These are phyloP conservation scores for Enteromius argenteus DNA, from an alignment of 2,797 vertebrate species.

Conservation along the genomic window DNA sequence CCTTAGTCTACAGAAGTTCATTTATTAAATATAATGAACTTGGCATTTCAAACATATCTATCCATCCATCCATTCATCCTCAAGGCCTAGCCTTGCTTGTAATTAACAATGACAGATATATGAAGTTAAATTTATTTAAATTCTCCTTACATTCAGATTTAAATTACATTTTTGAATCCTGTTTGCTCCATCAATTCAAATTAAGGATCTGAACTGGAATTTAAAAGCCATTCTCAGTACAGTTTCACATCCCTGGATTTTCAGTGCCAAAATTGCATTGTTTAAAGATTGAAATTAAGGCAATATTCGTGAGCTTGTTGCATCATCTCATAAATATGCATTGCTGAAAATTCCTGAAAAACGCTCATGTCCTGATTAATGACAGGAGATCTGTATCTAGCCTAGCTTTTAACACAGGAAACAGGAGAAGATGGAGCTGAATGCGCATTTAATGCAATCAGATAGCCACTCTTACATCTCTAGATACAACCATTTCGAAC, in stretches of 20 bases:
- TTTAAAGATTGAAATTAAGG: slow-evolving; percentile 37
- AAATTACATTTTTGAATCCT: neutral
- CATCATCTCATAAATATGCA: slow-evolving; percentile 48
- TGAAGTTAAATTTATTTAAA: neutral
- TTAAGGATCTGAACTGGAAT: neutral
- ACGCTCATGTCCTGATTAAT: slow-evolving; percentile 35
- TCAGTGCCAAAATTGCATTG: slow-evolving; percentile 7
- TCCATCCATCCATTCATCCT: neutral
- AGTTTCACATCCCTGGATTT: slow-evolving; percentile 10
- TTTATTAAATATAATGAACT: neutral
- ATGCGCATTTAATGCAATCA: slow-evolving; percentile 21
- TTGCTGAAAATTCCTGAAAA: slow-evolving; percentile 31
- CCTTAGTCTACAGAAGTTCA: neutral
- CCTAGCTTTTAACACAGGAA: slow-evolving; percentile 15
- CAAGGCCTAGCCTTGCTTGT: too few species aligned
- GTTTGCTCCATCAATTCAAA: neutral
- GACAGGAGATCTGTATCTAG: slow-evolving; percentile 26
- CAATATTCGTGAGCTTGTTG: slow-evolving; percentile 20
- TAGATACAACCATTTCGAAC: slow-evolving; percentile 29
- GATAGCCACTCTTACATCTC: slow-evolving; percentile 33
- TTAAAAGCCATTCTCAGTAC: neutral
- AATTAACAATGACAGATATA: too few species aligned
- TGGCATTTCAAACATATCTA: neutral
- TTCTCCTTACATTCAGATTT: neutral
- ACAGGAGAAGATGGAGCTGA: neutral